Base-by-base conservation (phyloP, 2,888 invertebrate genomes). In the Chloroclysta siterata region DNA sequence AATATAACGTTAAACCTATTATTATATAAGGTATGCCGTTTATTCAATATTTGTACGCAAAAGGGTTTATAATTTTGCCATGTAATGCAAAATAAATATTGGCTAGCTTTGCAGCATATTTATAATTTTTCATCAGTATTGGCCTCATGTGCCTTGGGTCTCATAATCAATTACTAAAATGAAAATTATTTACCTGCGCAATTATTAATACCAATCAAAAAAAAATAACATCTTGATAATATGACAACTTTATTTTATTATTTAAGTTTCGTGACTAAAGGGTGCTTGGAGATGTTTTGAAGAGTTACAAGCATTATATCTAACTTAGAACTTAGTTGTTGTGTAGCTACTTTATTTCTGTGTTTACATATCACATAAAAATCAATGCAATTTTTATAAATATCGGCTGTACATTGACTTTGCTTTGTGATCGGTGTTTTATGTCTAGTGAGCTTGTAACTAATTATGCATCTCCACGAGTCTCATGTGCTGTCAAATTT, bases 351-450 rank as follows among this genome's bases (percentile, higher is more conserved):
- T 83, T 82, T 81, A 75, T 79, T 68, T 79, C 54, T 81, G 72
- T 79, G 74, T 85, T 83, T 71, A 87, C 86, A 86, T 87, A 85
- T 87, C 87, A 85, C 79, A 73, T 73, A 73, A 63, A 75, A 65
- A 68, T 74, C 63, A 72, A 73, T 72, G 77, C 75, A 77, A 70
- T 79, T 77, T 76, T 78, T 80, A 78, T 57, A 65, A 68, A 69
- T 68, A 65, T 69, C 70, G 44, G 71, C 68, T 84, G 82, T 86
- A 84, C 78, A 83, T 84, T 84, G 73, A 81, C 77, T 79, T 75
- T 72, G 67, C 68, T 66, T 71, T 76, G 70, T 76, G 71, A 77
- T 73, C 69, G 60, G 70, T 75, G 73, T 79, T 71, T 70, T 71
- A 74, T 73, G 72, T 73, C 69, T 72, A 69, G 69, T 75, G 70